Evolutionary conservation across 2,113 vertebrate genomes (phyloP).

Genomic region (Paralichthys olivaceus): DNA sequence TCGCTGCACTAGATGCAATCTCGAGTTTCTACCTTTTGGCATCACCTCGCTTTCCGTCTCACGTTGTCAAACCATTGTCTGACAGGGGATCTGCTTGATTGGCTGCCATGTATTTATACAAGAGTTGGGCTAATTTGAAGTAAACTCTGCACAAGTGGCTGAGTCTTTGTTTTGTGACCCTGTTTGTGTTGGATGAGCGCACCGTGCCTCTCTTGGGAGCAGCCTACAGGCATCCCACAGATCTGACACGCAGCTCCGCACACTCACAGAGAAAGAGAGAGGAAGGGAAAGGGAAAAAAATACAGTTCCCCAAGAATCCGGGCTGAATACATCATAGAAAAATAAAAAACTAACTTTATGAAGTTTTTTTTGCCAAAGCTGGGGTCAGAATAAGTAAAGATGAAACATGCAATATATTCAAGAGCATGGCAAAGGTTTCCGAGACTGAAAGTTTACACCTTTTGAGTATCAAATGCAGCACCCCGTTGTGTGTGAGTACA

Average conservation of each 20-base stretch:
- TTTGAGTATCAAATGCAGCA: slow-evolving; percentile 23
- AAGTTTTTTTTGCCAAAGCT: slow-evolving; percentile 62
- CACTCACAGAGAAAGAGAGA: slow-evolving; percentile 56
- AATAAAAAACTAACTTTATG: slow-evolving; percentile 74
- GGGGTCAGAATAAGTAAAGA: slow-evolving; percentile 64
- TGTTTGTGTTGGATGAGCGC: slow-evolving; percentile 83
- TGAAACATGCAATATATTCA: slow-evolving; percentile 27
- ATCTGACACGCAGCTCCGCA: slow-evolving; percentile 78
- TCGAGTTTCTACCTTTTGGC: slow-evolving; percentile 50
- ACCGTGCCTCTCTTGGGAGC: slow-evolving; percentile 76
- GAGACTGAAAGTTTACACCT: slow-evolving; percentile 30
- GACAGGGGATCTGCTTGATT: slow-evolving; percentile 57
- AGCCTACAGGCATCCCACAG: slow-evolving; percentile 83
- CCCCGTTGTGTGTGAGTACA: slow-evolving; percentile 9
- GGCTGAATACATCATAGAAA: slow-evolving; percentile 77
- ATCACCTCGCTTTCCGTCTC: slow-evolving; percentile 37
- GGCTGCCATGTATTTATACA: slow-evolving; percentile 55
- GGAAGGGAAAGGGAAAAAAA: slow-evolving; percentile 54
- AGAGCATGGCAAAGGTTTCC: background rate
- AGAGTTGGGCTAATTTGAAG: slow-evolving; percentile 77
- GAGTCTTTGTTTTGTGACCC: slow-evolving; percentile 81
- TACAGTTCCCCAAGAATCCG: slow-evolving; percentile 75
- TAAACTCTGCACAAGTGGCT: slow-evolving; percentile 74
- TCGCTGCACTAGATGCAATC: slow-evolving; percentile 39
- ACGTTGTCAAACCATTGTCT: slow-evolving; percentile 45